Evolutionary conservation across 2,113 vertebrate genomes (phyloP).

Genomic region (Marmota monax): DNA sequence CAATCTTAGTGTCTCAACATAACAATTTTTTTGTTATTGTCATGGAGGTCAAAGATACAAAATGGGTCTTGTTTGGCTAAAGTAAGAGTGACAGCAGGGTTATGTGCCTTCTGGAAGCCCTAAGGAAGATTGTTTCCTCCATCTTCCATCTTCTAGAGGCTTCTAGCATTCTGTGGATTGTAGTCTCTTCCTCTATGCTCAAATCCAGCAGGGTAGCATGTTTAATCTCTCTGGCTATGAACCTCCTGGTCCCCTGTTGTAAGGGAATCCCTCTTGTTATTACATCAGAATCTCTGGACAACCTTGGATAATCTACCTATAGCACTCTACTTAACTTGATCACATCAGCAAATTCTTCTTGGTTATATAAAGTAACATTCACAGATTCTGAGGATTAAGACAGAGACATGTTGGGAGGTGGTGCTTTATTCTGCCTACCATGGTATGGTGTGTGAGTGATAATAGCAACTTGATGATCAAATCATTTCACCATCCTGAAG

Average conservation of each 20-base stretch:
- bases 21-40: not conserved
- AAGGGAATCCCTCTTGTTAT: not conserved
- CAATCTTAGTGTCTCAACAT: not conserved
- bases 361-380: not conserved
- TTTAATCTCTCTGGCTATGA: not conserved
- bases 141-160: not conserved
- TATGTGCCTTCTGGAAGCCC: not conserved
- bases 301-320: not conserved
- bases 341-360: conserved; percentile 33
- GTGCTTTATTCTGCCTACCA: not conserved
- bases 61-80: not conserved
- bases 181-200: not conserved
- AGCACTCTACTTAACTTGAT: not conserved
- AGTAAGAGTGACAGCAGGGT: not conserved
- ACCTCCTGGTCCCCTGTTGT: not conserved
- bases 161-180: not conserved
- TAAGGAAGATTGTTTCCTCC: not conserved
- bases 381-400: not conserved
- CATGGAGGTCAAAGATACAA: not conserved
- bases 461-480: not conserved
- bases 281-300: not conserved
- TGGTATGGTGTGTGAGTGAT: not conserved
- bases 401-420: not conserved
- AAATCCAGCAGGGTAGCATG: not conserved
- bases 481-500: not conserved